Conservation (phyloP, 2,797 vertebrate species). For the Epinephelus malabaricus region DNA sequence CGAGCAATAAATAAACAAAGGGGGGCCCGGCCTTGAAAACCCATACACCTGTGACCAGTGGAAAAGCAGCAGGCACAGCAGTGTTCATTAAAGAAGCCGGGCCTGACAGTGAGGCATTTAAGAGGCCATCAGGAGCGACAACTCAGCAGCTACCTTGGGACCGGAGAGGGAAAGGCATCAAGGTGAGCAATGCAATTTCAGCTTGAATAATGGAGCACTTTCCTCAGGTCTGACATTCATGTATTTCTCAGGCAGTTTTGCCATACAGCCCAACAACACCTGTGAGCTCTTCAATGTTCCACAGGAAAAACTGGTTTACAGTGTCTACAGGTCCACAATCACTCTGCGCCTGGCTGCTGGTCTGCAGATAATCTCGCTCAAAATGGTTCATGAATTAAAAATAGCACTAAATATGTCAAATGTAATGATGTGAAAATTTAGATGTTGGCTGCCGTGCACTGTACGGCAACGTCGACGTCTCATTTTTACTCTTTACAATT, state of each 20-base stretch:
- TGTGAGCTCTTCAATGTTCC: conserved; percentile 78
- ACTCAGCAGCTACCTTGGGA: conserved; percentile 81
- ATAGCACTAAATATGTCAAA: conserved; percentile 59
- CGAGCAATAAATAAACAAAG: conserved; percentile 83
- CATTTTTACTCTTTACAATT: background rate
- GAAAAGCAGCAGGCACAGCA: conserved; percentile 76
- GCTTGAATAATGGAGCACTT: conserved; percentile 85
- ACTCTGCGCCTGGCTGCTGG: conserved; percentile 63
- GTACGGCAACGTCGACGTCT: conserved; percentile 8
- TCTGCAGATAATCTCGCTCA: conserved; percentile 74
- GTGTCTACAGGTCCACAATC: conserved; percentile 71
- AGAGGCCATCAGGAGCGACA: conserved; percentile 83
- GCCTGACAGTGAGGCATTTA: conserved; percentile 83
- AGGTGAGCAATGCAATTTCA: conserved; percentile 86
- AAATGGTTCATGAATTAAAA: conserved; percentile 79
- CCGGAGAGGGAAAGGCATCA: conserved; percentile 78
- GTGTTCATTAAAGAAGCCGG: conserved; percentile 82
- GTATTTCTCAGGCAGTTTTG: conserved; percentile 79
- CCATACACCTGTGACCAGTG: conserved; percentile 78
- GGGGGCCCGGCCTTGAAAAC: conserved; percentile 68
- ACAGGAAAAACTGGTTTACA: conserved; percentile 73
- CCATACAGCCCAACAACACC: conserved; percentile 72
- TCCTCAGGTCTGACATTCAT: conserved; percentile 81
- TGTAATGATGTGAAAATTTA: conserved; percentile 59
- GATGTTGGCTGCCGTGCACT: conserved; percentile 33